Conservation (phyloP, 23 tunicate genomes). For the Clavelina lepadiformis region DNA sequence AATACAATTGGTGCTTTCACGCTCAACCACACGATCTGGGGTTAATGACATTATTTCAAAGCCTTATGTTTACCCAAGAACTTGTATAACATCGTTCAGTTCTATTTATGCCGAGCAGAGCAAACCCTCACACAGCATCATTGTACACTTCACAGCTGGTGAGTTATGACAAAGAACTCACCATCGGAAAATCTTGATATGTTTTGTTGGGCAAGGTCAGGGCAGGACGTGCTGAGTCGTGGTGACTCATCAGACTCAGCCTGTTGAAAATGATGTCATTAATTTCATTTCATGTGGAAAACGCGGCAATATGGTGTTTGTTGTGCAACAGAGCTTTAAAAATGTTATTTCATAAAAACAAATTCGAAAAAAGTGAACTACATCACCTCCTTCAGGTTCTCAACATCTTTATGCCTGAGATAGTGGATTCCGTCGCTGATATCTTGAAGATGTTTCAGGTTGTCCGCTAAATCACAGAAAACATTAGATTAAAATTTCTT, state of each 20-base stretch:
- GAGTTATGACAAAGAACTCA: too few species aligned
- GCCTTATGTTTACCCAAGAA: too few species aligned
- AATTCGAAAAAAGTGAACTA: background rate
- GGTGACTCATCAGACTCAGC: slow-evolving; percentile 6
- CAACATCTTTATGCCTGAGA: slow-evolving; percentile 61
- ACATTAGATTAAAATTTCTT: too few species aligned
- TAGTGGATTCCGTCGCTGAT: slow-evolving; percentile 61
- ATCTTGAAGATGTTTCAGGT: slow-evolving; percentile 46
- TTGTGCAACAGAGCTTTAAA: background rate
- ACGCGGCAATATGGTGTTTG: background rate
- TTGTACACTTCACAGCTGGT: too few species aligned
- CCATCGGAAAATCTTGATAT: too few species aligned
- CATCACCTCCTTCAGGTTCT: slow-evolving; percentile 42
- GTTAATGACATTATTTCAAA: too few species aligned
- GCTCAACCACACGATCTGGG: too few species aligned
- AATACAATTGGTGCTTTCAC: too few species aligned
- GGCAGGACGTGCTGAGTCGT: slow-evolving; percentile 67
- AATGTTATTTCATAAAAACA: background rate
- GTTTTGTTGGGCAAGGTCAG: slow-evolving; percentile 59
- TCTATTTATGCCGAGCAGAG: too few species aligned
- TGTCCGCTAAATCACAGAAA: slow-evolving; percentile 45
- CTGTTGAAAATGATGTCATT: too few species aligned
- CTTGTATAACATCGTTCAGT: too few species aligned
- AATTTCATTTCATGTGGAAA: background rate
- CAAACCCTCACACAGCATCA: too few species aligned